Evolutionary conservation across 2,797 vertebrate genomes (phyloP).

Genomic region (Sebastes dallii): DNA sequence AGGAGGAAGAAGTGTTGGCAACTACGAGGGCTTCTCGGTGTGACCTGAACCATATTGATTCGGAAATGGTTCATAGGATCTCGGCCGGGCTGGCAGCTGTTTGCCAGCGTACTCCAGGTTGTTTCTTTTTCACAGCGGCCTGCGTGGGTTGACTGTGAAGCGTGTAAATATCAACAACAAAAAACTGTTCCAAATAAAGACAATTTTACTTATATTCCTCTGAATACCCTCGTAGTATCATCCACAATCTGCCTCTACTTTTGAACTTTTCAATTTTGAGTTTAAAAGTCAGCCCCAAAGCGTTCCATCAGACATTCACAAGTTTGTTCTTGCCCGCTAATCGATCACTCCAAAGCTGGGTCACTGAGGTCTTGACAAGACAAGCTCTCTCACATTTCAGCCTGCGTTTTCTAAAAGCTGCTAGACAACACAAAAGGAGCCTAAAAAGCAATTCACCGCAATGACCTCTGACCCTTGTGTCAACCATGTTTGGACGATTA

Average conservation of each 20-base stretch:
- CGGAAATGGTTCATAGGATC: conserved; percentile 37
- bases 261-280: neutral
- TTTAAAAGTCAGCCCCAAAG: neutral
- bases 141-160: conserved; percentile 9
- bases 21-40: neutral
- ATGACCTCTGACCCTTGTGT: conserved; percentile 58
- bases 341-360: conserved; percentile 59
- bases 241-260: neutral
- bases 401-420: conserved; percentile 37
- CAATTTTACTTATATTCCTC: neutral
- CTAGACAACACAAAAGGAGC: conserved; percentile 42
- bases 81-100: conserved; percentile 28
- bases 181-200: neutral
- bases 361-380: conserved; percentile 48
- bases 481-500: conserved; percentile 56
- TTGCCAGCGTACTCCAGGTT: neutral
- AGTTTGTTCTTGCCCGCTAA: conserved; percentile 51
- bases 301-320: conserved; percentile 4
- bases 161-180: neutral
- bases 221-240: neutral
- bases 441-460: conserved; percentile 40
- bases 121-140: neutral
- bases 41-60: conserved; percentile 34
- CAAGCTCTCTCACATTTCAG: conserved; percentile 48
- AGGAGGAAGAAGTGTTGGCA: conserved; percentile 17